Base-by-base conservation (phyloP, 2,888 invertebrate genomes). In the Ctena decussata region DNA sequence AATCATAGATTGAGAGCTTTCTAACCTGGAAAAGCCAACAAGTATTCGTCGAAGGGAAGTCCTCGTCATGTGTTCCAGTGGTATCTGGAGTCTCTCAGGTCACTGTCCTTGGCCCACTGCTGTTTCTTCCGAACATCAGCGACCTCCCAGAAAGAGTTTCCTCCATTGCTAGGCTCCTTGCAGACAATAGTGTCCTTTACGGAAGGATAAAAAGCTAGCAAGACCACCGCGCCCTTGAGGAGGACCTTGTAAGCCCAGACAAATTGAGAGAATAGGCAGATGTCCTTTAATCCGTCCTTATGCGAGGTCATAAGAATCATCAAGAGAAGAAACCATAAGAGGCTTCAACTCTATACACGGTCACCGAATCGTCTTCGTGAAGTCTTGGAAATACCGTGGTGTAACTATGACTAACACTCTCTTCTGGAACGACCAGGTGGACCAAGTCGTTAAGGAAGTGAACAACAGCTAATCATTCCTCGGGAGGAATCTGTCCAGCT, bases 51-150 rank as follows among this genome's bases (percentile, higher is more conserved):
- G 76, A 84, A 35, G 84, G 84, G 18, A 53, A 74, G 0, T 35
- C n/a, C 11, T 87, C 85, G 32, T 30, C 49, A 21, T 57, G 77
- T 32, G 77, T 82, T 18, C 35, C 84, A 11, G 85, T 91, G 0
- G 79, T 77, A 39, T 86, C 86, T 18, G 83, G 90, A 24, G 87
- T 87, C 18, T 86, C 88, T 11, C 89, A 86, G 46, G 86, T 85
- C 12, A 76, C 86, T 12, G 88, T 89, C 27, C 80, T 89, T 0
- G 89, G 84, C 21, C 91, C 84, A 5, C 27, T 85, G 18, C 78
- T 91, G 27, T 91, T 90, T 78, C 80, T 89, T 3, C 2, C 87
- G 12, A 88, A 79, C 57, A 90, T 90, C n/a, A 89, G 90, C 49
- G 89, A 91, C 71, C 75, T 88, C 18, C 91, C 89, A 37, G 76